phyloP scores from a whole-genome alignment of 2,888 invertebrate genomes.

The Epinotia nisella region DNA sequence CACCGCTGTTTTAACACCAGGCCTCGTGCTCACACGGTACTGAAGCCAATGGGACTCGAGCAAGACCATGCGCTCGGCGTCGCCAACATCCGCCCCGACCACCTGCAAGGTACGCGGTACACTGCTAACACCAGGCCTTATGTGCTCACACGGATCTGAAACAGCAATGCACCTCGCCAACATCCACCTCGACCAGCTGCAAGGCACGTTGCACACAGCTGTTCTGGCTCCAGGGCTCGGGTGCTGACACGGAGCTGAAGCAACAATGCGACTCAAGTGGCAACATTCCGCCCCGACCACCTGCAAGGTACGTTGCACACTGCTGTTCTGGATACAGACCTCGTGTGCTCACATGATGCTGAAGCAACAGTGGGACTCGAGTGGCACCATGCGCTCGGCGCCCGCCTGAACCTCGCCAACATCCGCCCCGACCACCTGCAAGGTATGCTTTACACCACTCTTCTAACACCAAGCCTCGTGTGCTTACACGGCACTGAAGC shows the following conservation, averaged over 20 bases:
- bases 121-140: not conserved
- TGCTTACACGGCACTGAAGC: not conserved
- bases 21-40: not conserved
- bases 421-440: constrained; percentile 74
- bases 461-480: not conserved
- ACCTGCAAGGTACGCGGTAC: constrained; percentile 66
- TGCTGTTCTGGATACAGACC: too few relatives aligned
- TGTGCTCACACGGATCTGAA: not conserved
- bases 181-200: not conserved
- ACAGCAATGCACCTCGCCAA: not conserved
- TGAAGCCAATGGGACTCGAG: not conserved
- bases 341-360: too few relatives aligned
- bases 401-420: not conserved
- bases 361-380: not conserved
- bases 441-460: constrained; percentile 55
- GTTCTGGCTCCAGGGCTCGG: too few relatives aligned
- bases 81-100: constrained; percentile 73
- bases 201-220: not conserved
- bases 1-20: too few relatives aligned
- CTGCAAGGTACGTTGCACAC: constrained; percentile 64
- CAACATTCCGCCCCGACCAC: constrained; percentile 59
- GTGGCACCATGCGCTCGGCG: not conserved
- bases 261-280: constrained; percentile 61
- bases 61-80: constrained; percentile 44
- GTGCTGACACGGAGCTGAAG: too few relatives aligned